Evolutionary conservation across 64 coral and sea anemone genomes (phyloP).

Genomic region (Porites australiensis): DNA sequence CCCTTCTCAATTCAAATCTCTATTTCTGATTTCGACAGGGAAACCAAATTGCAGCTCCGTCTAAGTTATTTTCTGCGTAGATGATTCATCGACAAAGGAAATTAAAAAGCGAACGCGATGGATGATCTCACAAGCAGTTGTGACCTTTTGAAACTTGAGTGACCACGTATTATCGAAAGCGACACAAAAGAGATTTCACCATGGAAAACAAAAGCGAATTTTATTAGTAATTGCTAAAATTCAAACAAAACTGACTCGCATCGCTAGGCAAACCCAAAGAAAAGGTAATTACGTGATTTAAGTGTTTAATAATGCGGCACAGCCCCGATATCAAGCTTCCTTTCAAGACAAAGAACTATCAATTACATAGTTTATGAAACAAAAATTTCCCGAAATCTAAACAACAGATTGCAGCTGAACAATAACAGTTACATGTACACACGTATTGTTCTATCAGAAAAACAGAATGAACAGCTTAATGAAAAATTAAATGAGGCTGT

Average conservation of each 20-base stretch:
- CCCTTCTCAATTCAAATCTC: not conserved
- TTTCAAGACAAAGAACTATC: not conserved
- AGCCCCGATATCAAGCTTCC: not conserved
- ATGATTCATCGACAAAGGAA: not conserved
- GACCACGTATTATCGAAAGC: not conserved
- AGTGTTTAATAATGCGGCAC: not conserved
- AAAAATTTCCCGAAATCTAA: slow-evolving; percentile 1
- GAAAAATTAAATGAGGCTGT: slow-evolving; percentile 20
- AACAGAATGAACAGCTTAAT: slow-evolving; percentile 7
- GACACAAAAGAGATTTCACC: slow-evolving; percentile 22
- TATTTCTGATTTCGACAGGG: not conserved
- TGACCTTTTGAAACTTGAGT: not conserved
- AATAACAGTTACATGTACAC: not conserved
- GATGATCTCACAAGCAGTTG: not conserved
- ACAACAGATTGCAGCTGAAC: not conserved
- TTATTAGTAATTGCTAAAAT: not conserved
- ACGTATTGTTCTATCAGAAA: not conserved
- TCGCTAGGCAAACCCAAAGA: not conserved
- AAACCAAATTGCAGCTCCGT: not conserved
- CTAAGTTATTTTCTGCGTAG: not conserved
- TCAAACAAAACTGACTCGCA: not conserved
- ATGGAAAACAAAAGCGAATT: not conserved
- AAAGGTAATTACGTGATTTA: not conserved
- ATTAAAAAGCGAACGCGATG: not conserved
- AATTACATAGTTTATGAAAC: slow-evolving; percentile 28